A percentile compares a stretch with the other conserved stretches of the same genome.
These are phyloP conservation scores for Etheostoma perlongum DNA, from an alignment of 2,797 vertebrate species.

Conservation along the genomic window DNA sequence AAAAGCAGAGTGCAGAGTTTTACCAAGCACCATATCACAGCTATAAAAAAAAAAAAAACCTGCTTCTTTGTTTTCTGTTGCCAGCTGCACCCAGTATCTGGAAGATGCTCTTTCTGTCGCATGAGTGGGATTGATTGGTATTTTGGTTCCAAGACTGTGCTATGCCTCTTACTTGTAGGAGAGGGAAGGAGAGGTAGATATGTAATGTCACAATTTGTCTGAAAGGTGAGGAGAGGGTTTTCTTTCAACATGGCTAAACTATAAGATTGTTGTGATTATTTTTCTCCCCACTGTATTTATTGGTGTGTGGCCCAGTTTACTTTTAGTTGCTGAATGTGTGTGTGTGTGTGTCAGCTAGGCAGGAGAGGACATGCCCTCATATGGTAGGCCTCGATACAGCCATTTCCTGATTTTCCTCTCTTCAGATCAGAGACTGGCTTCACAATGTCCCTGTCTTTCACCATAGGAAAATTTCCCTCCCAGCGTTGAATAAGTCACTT, in stretches of 20 bases:
- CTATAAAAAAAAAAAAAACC: conserved; percentile 37
- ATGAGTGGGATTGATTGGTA: conserved; percentile 49
- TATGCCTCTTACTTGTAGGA: conserved; percentile 26
- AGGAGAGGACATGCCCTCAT: conserved; percentile 52
- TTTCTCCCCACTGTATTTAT: conserved; percentile 68
- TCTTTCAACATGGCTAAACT: conserved; percentile 52
- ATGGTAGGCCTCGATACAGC: conserved; percentile 43
- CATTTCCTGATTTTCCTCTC: conserved; percentile 51
- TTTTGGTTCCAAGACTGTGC: conserved; percentile 35
- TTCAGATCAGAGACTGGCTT: conserved; percentile 43
- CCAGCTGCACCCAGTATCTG: conserved; percentile 41
- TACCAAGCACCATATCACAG: conserved; percentile 49
- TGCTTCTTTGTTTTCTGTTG: conserved; percentile 55
- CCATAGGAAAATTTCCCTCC: conserved; percentile 57
- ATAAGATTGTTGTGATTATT: conserved; percentile 16
- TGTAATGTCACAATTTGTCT: conserved; percentile 30
- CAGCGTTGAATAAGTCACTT: conserved; percentile 61
- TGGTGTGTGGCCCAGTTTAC: conserved; percentile 57
- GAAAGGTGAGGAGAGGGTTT: conserved; percentile 28
- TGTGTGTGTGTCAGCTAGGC: conserved; percentile 23
- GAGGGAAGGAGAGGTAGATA: conserved; percentile 15
- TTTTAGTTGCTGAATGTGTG: conserved; percentile 45
- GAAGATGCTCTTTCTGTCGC: conserved; percentile 42
- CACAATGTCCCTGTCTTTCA: conserved; percentile 53
- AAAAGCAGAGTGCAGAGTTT: conserved; percentile 51